Percentiles rank a stretch among this genome's conserved stretches.
Evolutionary conservation across 2,888 invertebrate species (phyloP).

Genomic region (Laspeyria flexula): DNA sequence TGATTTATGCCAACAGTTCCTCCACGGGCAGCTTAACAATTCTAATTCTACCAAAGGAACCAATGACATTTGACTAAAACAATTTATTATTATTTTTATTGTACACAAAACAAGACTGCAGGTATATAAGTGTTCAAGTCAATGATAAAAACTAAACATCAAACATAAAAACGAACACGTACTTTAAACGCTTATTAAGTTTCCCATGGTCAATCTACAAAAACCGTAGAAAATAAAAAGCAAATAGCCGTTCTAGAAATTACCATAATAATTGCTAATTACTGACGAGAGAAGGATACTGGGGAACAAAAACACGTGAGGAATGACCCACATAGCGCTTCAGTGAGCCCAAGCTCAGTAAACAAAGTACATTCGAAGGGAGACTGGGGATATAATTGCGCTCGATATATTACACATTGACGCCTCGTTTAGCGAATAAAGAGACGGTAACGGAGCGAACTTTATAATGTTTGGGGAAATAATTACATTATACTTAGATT

Average conservation of each 20-base stretch:
- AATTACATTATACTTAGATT: slow-evolving; percentile 6
- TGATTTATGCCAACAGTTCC: no score
- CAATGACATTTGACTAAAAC: no score
- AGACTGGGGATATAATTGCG: slow-evolving; percentile 31
- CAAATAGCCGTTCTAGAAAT: slow-evolving; percentile 12
- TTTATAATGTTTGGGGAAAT: slow-evolving; percentile 11
- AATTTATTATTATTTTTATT: no score
- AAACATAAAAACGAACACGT: not conserved
- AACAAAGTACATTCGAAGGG: slow-evolving; percentile 38
- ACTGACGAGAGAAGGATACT: slow-evolving; percentile 20
- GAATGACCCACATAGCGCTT: slow-evolving; percentile 49
- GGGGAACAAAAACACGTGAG: slow-evolving; percentile 34
- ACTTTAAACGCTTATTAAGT: not conserved
- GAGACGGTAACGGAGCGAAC: slow-evolving; percentile 1
- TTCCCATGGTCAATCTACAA: not conserved
- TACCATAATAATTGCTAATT: slow-evolving; percentile 24
- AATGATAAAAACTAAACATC: not conserved
- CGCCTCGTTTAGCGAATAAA: slow-evolving; percentile 21
- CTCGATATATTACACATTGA: slow-evolving; percentile 28
- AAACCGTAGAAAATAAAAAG: not conserved
- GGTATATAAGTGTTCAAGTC: no score
- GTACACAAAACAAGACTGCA: no score
- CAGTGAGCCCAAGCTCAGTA: slow-evolving; percentile 34
- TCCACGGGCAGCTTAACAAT: no score
- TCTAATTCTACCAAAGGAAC: no score